A percentile compares a stretch with the other conserved stretches of the same genome.
These are phyloP conservation scores for Dendrophyllia cribrosa DNA, from an alignment of 64 coral and sea anemone genomes.

Conservation along the genomic window DNA sequence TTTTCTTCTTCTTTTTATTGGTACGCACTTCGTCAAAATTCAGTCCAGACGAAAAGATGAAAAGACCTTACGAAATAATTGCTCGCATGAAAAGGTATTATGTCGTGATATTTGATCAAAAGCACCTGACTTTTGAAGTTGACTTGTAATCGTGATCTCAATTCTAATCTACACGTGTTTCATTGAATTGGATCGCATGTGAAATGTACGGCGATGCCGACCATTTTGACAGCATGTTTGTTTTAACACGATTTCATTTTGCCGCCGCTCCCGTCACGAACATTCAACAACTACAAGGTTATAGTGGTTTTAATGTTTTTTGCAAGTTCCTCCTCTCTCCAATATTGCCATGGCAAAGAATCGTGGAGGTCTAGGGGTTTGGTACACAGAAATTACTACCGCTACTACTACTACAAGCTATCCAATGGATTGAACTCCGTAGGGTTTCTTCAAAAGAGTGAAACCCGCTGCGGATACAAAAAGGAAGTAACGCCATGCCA, in stretches of 20 bases:
- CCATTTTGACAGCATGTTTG: conserved; percentile 41
- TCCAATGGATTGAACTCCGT: background rate
- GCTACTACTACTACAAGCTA: background rate
- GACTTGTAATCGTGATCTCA: conserved; percentile 3
- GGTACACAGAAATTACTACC: background rate
- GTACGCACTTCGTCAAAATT: background rate
- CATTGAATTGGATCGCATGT: conserved; percentile 37
- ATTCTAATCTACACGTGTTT: conserved; percentile 49
- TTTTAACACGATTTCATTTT: conserved; percentile 14
- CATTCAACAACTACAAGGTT: background rate
- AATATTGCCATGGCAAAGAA: conserved; percentile 13
- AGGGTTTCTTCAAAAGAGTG: background rate
- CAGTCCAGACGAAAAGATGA: background rate
- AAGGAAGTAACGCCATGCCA: background rate
- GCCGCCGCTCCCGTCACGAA: background rate
- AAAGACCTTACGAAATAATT: conserved; percentile 6
- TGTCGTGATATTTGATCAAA: conserved; percentile 36
- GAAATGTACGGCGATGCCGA: conserved; percentile 19
- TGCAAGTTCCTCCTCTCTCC: background rate
- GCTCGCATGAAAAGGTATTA: background rate
- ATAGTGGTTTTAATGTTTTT: background rate
- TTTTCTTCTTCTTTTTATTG: background rate
- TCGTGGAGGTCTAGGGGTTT: background rate
- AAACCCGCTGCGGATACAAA: background rate
- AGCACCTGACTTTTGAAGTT: conserved; percentile 36